Evolutionary conservation across 2,113 vertebrate genomes (phyloP).

Genomic region (Peromyscus californicus): DNA sequence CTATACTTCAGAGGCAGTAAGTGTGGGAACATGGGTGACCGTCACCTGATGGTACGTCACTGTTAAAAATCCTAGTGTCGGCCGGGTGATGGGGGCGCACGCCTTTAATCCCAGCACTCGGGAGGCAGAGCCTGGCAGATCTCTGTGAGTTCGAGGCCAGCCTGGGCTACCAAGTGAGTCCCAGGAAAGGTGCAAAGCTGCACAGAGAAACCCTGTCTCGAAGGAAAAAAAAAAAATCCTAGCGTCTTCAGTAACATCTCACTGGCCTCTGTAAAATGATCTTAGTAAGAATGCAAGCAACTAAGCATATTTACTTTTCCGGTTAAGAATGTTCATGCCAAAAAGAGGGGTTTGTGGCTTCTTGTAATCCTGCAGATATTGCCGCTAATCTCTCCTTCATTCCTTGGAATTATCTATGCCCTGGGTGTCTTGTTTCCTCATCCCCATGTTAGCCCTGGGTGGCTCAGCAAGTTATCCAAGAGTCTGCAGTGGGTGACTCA

Average conservation of each 20-base stretch:
- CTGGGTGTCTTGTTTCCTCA: conserved; percentile 25
- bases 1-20: conserved; percentile 2
- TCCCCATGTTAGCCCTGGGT: background rate
- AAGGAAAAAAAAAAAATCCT: too few species aligned
- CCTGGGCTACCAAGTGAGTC: too few species aligned
- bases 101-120: too few species aligned
- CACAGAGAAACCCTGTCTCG: too few species aligned
- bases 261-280: background rate
- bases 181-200: too few species aligned
- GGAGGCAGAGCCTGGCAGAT: too few species aligned
- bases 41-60: background rate
- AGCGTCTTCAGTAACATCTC: background rate
- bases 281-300: background rate
- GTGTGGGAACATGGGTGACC: background rate
- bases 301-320: conserved; percentile 30
- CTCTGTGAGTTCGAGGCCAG: too few species aligned
- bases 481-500: conserved; percentile 44
- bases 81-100: too few species aligned
- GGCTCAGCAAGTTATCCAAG: conserved; percentile 25
- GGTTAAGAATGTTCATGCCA: conserved; percentile 31
- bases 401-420: background rate
- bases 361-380: background rate
- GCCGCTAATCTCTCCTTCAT: conserved; percentile 33
- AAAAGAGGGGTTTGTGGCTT: conserved; percentile 30
- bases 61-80: background rate